A percentile compares a stretch with the other conserved stretches of the same genome.
Evolutionary conservation across 2,113 vertebrate species (phyloP).

Genomic region (Apaloderma vittatum): DNA sequence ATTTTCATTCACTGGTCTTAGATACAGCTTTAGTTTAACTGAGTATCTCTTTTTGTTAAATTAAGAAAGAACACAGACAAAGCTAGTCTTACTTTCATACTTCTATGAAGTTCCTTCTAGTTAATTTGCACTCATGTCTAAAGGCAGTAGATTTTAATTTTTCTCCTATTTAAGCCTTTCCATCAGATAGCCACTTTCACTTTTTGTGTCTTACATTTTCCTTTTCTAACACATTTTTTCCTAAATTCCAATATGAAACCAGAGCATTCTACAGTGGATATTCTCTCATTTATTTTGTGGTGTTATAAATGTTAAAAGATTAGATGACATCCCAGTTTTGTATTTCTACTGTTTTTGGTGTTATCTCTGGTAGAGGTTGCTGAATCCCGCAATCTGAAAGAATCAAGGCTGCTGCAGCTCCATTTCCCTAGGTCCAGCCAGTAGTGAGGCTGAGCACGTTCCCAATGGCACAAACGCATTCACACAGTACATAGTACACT

Average conservation of each 20-base stretch:
- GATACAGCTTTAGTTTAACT: background rate
- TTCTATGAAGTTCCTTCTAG: background rate
- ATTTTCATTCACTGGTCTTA: background rate
- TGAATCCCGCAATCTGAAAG: background rate
- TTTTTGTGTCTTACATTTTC: background rate
- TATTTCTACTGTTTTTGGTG: background rate
- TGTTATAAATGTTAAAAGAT: background rate
- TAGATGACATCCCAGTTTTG: background rate
- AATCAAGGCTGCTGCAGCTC: background rate
- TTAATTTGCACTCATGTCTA: background rate
- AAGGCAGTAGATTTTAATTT: background rate
- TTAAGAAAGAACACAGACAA: background rate
- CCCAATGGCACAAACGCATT: accelerated
- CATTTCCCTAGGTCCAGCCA: background rate
- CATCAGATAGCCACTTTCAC: background rate
- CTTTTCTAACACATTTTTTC: background rate
- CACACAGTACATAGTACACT: background rate
- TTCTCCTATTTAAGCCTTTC: background rate
- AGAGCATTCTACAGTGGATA: background rate
- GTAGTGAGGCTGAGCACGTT: background rate
- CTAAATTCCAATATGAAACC: background rate
- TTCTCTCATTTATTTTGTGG: background rate
- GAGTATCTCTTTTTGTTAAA: background rate
- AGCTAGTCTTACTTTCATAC: background rate
- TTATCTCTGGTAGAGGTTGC: background rate